Percentiles rank a stretch among this genome's conserved stretches.
Conservation (phyloP, 2,797 vertebrate genomes). For the Propithecus deckenii region DNA sequence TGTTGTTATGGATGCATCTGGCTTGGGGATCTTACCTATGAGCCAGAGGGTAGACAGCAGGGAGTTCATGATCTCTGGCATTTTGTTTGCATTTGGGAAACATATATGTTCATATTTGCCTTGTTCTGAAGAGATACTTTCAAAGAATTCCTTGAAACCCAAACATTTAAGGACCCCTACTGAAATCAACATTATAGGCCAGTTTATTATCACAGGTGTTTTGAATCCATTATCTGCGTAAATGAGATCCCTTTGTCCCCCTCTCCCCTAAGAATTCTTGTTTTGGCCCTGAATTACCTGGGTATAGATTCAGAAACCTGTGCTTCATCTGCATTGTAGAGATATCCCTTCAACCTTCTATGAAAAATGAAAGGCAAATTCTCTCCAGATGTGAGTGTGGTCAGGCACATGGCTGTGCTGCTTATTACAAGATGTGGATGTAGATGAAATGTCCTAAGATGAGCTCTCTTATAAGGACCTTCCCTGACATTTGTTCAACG, state of each 20-base stretch:
- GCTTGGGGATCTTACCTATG: not conserved
- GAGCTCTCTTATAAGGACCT: conserved; percentile 5
- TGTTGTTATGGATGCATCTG: not conserved
- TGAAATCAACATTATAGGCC: not conserved
- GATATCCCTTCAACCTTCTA: not conserved
- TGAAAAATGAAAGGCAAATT: conserved; percentile 31
- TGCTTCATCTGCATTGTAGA: not conserved
- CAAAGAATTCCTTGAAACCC: not conserved
- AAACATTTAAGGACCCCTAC: not conserved
- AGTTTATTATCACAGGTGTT: not conserved
- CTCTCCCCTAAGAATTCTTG: not conserved
- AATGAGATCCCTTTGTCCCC: not conserved
- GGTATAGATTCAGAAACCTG: not conserved
- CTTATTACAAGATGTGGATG: not conserved
- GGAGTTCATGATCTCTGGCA: not conserved
- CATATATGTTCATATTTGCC: not conserved
- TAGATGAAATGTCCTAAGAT: conserved; percentile 1
- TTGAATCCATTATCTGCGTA: not conserved
- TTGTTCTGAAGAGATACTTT: not conserved
- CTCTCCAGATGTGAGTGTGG: not conserved
- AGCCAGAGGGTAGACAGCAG: not conserved
- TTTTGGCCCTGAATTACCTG: not conserved
- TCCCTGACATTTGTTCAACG: conserved; percentile 63
- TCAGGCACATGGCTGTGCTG: not conserved
- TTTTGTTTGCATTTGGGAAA: not conserved